Conservation (phyloP, 2,888 invertebrate species). For the Limenitis camilla region DNA sequence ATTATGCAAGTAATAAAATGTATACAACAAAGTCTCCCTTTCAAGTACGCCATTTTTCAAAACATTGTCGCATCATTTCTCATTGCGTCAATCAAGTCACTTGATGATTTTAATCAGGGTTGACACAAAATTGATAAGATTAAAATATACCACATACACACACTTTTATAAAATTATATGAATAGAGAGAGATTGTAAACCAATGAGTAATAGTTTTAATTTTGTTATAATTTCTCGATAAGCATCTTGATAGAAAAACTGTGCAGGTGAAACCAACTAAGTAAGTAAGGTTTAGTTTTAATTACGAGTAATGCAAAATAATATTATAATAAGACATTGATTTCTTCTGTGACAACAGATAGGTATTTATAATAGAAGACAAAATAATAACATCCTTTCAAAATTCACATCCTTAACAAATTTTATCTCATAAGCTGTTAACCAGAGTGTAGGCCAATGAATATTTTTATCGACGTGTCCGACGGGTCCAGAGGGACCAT, state of each 20-base stretch:
- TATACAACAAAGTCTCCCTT: constrained; percentile 49
- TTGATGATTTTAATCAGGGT: constrained; percentile 39
- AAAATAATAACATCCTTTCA: not conserved
- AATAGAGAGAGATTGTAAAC: too few relatives aligned
- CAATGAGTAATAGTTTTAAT: too few relatives aligned
- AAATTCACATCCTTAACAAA: constrained; percentile 42
- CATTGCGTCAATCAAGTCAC: constrained; percentile 67
- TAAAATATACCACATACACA: too few relatives aligned
- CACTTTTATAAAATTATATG: too few relatives aligned
- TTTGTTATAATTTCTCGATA: too few relatives aligned
- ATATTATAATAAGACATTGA: too few relatives aligned
- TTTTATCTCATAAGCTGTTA: constrained; percentile 64
- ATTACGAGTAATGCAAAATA: too few relatives aligned
- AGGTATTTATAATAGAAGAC: not conserved
- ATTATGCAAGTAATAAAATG: constrained; percentile 70
- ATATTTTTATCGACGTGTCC: constrained; percentile 71
- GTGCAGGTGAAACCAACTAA: too few relatives aligned
- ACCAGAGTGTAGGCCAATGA: constrained; percentile 71
- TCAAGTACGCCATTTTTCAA: constrained; percentile 65
- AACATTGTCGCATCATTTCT: constrained; percentile 72
- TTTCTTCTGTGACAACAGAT: not conserved
- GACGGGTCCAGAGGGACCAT: constrained; percentile 44
- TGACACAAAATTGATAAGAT: too few relatives aligned
- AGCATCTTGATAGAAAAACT: too few relatives aligned
- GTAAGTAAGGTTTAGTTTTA: too few relatives aligned